A percentile compares a stretch with the other conserved stretches of the same genome.
Conservation (phyloP, 2,113 vertebrate species). For the Zeus faber region DNA sequence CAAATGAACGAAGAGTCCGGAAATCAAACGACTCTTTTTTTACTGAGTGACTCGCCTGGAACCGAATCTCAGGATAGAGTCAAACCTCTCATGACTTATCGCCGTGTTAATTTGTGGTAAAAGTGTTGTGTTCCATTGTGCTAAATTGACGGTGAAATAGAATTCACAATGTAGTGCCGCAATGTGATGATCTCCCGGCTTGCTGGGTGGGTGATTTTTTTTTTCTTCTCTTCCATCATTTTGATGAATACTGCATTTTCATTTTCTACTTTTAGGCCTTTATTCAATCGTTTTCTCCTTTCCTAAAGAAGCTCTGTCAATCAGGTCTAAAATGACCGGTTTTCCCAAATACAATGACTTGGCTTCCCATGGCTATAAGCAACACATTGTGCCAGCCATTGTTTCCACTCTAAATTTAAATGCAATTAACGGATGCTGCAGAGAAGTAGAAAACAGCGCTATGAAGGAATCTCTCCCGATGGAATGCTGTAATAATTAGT, state of each 20-base stretch:
- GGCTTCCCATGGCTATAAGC: conserved; percentile 36
- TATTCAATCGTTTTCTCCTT: no score
- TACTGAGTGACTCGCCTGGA: no score
- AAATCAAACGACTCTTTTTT: no score
- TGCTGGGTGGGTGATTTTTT: no score
- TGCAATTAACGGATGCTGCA: conserved; percentile 69
- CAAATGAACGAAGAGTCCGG: no score
- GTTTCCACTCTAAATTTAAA: conserved; percentile 68
- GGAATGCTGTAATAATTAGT: conserved; percentile 75
- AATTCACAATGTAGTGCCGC: background rate
- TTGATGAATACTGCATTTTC: no score
- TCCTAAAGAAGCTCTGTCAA: conserved; percentile 14
- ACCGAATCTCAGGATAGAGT: no score
- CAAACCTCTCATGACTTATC: no score
- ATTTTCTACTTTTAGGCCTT: no score
- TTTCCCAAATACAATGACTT: conserved; percentile 2
- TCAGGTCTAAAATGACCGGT: conserved; percentile 10
- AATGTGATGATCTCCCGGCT: no score
- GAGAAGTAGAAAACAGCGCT: conserved; percentile 63
- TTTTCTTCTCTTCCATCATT: no score
- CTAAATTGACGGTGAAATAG: background rate
- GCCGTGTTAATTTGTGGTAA: background rate
- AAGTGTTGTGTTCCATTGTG: no score
- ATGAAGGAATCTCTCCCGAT: conserved; percentile 69
- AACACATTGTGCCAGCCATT: conserved; percentile 44